Evolutionary conservation across 2,113 vertebrate species (phyloP), one percentile per base, ranked within the genome.

Genomic region (Tinamus guttatus): DNA sequence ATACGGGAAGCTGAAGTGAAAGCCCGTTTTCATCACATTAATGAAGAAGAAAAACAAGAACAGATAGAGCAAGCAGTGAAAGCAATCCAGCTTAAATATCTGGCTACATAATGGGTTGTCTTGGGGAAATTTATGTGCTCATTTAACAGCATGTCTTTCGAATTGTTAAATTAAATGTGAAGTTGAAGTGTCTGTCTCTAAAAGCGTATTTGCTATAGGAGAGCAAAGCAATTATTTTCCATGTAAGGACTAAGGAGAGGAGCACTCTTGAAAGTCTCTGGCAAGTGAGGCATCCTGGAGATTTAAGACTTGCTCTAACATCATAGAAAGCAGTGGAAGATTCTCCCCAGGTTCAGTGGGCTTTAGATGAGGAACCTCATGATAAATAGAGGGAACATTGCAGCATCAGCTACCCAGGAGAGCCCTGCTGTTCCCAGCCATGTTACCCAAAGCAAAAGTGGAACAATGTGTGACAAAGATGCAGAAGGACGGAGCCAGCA

Each of bases 401-500:
- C 85, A 79, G 74, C 30, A 45, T 0, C 34, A 54, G 41, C 0
- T 0, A 71, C 43, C 79, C 41, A 38, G 78, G 59, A 68, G 45
- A 94, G 73, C 41, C 73, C 24, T 62, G 74, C 60, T 12, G 2
- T 28, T 93, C 65, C 49, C 51, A 0, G 0, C 41, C 0, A 0
- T 56, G 78, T 11, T 15, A 45, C 52, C 1, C 36, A 43, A 47
- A 86, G 69, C 0, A 0, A 76, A 83, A 49, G 27, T 67, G 67
- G 73, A 95, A 73, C 69, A 88, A 30, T 32, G 38, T 6, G 5
- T 94, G 90, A 93, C 92, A 93, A 82, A 97, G 88, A 34, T 65
- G 87, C 67, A 82, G 58, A 78, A 58, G 0, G 5, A 96, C 69
- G 30, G 77, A 87, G 90, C 62, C 94, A 96, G 86, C 81, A 90